Base-by-base conservation (phyloP, 2,888 invertebrate species). In the Ichneumoninae sp. region DNA sequence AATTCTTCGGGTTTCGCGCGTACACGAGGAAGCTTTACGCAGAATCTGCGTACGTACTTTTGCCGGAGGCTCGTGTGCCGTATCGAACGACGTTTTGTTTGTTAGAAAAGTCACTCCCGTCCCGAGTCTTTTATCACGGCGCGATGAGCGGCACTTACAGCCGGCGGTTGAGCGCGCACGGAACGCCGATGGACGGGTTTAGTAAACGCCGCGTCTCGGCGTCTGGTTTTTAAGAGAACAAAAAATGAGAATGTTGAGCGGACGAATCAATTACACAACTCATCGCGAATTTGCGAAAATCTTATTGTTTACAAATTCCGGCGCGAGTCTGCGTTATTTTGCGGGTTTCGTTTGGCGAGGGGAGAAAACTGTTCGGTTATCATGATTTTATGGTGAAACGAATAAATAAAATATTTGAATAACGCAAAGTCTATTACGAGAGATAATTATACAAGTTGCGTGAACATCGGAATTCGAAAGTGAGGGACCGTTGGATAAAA, bases 71-170 rank as follows among this genome's bases (percentile, higher is more conserved):
- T n/a, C 26, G 16, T 13, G 33, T 30, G 63, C 16, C 7, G 13
- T 16, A n/a, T 16, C 63, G 63, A 30, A 68, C 65, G 85, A 85
- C 85, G 85, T 85, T 63, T 80, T 85, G 85, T 85, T 85, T 85
- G 82, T 85, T 85, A 85, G 80, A 85, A 85, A 85, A 80, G 85
- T 69, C 74, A 81, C 68, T 71, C 74, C 19, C 79, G 74, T 81
- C 54, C 30, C 73, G 76, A 68, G 22, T 50, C 66, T 73, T 80
- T 71, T 57, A 75, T 79, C 80, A 26, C 44, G n/a, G 52, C 40
- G 30, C 44, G 19, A 60, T 52, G 66, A 50, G 57, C 63, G 63
- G 52, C n/a, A 76, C 57, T 33, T 44, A 66, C 60, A 54, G 60
- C 33, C 60, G 33, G 60, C 16, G 79, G 54, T 71, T 44, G 52